Percentiles rank a stretch among this genome's conserved stretches.
Conservation (phyloP, 2,888 invertebrate genomes). For the Rhamnusium bicolor region DNA sequence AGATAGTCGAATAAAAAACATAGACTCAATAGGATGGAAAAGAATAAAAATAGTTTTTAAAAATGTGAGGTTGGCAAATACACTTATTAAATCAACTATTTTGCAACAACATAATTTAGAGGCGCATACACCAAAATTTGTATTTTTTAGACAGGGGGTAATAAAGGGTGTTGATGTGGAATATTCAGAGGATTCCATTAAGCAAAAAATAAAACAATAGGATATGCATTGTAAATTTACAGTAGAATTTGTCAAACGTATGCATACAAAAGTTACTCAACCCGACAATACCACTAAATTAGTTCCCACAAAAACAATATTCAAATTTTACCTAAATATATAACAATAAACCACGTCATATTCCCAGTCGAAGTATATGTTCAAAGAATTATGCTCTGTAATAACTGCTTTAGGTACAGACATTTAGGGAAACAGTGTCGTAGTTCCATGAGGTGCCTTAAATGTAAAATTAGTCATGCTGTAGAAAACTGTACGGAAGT, state of each 20-base stretch:
- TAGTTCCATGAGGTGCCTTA: neutral
- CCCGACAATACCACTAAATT: neutral
- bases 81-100: neutral
- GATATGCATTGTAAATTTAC: neutral
- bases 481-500: neutral
- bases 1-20: constrained; percentile 14
- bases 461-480: constrained; percentile 4
- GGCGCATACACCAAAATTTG: constrained; percentile 15
- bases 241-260: neutral
- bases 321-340: constrained; percentile 2
- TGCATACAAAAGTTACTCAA: neutral
- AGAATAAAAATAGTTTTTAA: constrained; percentile 2
- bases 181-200: neutral
- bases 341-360: constrained; percentile 1
- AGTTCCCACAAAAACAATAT: constrained; percentile 10
- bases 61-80: neutral
- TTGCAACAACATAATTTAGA: neutral
- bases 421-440: constrained; percentile 19
- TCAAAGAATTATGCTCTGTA: constrained; percentile 9
- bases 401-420: constrained; percentile 20
- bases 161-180: constrained; percentile 4
- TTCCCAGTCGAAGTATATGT: constrained; percentile 1
- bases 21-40: constrained; percentile 15
- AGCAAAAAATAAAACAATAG: constrained; percentile 1
- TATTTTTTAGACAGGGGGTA: constrained; percentile 15